Percentiles rank a stretch among this genome's conserved stretches.
Conservation (phyloP, 2,113 vertebrate species). For the Ageneiosus marmoratus region DNA sequence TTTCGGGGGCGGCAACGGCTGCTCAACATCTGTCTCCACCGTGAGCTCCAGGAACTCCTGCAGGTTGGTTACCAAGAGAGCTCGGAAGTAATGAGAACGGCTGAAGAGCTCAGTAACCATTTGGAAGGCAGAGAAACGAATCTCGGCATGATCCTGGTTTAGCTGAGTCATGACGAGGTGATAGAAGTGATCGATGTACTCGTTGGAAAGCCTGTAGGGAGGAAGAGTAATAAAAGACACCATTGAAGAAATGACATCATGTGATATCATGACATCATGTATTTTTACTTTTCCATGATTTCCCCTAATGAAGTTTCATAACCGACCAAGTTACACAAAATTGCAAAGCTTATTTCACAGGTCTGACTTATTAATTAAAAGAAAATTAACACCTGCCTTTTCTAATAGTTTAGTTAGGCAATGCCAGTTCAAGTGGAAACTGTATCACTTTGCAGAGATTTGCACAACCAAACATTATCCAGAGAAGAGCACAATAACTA, state of each 20-base stretch:
- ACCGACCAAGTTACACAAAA: too few relatives aligned
- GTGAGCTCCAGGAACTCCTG: slow-evolving; percentile 92
- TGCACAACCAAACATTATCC: too few relatives aligned
- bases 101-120: slow-evolving; percentile 78
- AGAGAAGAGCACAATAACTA: too few relatives aligned
- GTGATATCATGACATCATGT: too few relatives aligned
- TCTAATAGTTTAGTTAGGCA: too few relatives aligned
- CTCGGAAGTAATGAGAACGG: slow-evolving; percentile 86
- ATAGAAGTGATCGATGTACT: slow-evolving; percentile 80
- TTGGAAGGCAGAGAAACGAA: slow-evolving; percentile 89
- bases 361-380: too few relatives aligned
- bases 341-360: too few relatives aligned
- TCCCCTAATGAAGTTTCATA: too few relatives aligned
- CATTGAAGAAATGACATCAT: neutral
- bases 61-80: slow-evolving; percentile 79
- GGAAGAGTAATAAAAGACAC: neutral
- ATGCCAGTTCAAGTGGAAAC: too few relatives aligned
- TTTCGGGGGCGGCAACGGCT: slow-evolving; percentile 86
- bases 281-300: too few relatives aligned
- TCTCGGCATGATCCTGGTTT: slow-evolving; percentile 80
- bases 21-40: slow-evolving; percentile 80
- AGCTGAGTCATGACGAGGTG: slow-evolving; percentile 83
- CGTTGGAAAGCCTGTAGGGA: slow-evolving; percentile 76
- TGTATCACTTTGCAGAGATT: too few relatives aligned
- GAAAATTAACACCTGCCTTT: too few relatives aligned